Conservation (phyloP, 2,888 invertebrate species). For the Lysandra coridon region DNA sequence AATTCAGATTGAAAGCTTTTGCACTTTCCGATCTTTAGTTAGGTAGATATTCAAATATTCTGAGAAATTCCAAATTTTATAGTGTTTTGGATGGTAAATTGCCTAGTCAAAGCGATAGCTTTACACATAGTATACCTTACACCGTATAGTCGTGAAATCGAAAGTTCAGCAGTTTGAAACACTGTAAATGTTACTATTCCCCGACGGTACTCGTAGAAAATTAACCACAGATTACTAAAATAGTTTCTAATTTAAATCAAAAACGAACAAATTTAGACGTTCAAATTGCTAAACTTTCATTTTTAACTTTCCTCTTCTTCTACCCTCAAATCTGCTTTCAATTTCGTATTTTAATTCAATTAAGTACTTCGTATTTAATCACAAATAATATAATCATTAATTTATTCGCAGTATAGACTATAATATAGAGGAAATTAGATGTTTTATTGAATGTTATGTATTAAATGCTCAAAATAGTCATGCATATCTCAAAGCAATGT, state of each 20-base stretch:
- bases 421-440: slow-evolving; percentile 15
- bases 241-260: not conserved
- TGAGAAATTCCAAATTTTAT: not conserved
- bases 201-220: not conserved
- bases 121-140: not conserved
- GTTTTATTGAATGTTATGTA: slow-evolving; percentile 30
- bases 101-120: not conserved
- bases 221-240: not conserved
- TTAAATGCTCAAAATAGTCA: slow-evolving; percentile 36
- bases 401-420: slow-evolving; percentile 35
- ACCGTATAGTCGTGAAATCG: not conserved
- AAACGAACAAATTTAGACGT: not conserved
- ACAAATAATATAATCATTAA: slow-evolving; percentile 33
- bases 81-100: not conserved
- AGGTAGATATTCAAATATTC: not conserved
- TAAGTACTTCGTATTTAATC: slow-evolving; percentile 21
- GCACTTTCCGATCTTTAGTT: not conserved
- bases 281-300: not conserved
- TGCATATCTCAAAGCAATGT: slow-evolving; percentile 40
- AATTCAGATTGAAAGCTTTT: not conserved
- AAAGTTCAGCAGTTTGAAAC: not conserved
- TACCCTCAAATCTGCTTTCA: not conserved
- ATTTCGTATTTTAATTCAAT: slow-evolving; percentile 21
- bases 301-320: not conserved
- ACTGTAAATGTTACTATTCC: not conserved